Conservation (phyloP, 2,113 vertebrate genomes). For the Anolis carolinensis region DNA sequence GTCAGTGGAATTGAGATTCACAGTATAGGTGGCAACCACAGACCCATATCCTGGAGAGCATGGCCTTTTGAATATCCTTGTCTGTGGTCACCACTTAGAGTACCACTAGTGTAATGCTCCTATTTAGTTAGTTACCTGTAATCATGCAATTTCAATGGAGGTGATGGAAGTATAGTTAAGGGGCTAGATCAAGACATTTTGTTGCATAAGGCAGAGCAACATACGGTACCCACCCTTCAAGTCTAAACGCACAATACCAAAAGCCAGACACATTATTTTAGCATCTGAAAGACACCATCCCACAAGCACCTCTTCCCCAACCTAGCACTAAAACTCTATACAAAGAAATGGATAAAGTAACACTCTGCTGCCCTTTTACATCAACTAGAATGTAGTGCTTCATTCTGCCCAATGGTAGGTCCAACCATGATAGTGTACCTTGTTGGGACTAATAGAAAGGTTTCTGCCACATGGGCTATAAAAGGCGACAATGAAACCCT, state of each 20-base stretch:
- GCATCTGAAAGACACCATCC: not conserved
- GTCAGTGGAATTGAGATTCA: no score
- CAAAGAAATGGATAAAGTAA: not conserved
- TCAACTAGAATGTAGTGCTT: not conserved
- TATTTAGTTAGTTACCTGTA: no score
- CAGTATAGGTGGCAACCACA: no score
- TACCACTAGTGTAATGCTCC: no score
- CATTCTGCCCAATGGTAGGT: not conserved
- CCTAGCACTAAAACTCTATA: not conserved
- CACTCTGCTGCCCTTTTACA: not conserved
- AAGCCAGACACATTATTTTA: not conserved
- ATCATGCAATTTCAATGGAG: no score
- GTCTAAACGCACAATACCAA: not conserved
- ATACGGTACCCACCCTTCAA: not conserved
- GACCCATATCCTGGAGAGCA: no score
- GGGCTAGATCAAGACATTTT: not conserved
- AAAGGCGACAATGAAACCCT: not conserved
- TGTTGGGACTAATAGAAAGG: not conserved
- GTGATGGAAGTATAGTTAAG: not conserved
- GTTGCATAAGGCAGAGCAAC: not conserved
- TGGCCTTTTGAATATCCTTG: no score
- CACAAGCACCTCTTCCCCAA: not conserved
- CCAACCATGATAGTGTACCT: not conserved
- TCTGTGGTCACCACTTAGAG: no score
- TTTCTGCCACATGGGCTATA: not conserved